These are phyloP conservation scores for Pseudomugil tenellus DNA, from an alignment of 2,797 vertebrate species.

Conservation along the genomic window DNA sequence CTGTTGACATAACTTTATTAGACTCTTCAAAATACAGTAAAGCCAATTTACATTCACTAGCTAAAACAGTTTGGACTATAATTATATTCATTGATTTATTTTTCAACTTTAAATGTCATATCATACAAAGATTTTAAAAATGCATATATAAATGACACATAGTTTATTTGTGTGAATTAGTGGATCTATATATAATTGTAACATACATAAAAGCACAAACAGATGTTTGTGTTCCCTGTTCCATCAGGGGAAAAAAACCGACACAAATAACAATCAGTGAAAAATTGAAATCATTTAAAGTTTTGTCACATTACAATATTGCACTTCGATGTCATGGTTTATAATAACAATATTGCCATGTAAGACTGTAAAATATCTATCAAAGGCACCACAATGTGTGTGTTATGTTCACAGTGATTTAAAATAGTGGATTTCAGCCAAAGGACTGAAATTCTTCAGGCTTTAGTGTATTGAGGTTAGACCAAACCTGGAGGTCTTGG, in stretches of 20 bases:
- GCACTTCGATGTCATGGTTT: conserved; percentile 35
- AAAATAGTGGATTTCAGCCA: conserved; percentile 25
- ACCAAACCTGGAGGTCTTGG: conserved; percentile 15
- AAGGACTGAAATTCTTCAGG: conserved; percentile 31
- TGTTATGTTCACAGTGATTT: conserved; percentile 56
- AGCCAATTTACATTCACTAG: conserved; percentile 10
- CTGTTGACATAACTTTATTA: conserved; percentile 54
- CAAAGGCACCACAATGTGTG: conserved; percentile 57
- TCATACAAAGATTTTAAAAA: conserved; percentile 61
- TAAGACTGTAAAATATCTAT: conserved; percentile 39
- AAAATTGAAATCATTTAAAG: background rate
- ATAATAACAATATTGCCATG: conserved; percentile 45
- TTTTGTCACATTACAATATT: conserved; percentile 45
- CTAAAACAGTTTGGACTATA: conserved; percentile 19
- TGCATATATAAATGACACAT: conserved; percentile 39
- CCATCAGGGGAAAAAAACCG: background rate
- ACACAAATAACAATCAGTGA: background rate
- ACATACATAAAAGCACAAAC: conserved; percentile 38
- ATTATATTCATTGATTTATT: background rate
- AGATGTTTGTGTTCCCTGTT: too few relatives aligned
- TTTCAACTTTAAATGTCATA: conserved; percentile 16
- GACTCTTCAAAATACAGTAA: conserved; percentile 28
- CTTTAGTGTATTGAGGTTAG: conserved; percentile 26
- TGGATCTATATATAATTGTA: conserved; percentile 27
- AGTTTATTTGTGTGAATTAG: conserved; percentile 16